These are phyloP conservation scores for Sympetrum striolatum DNA, from an alignment of 2,888 invertebrate species.

Conservation along the genomic window DNA sequence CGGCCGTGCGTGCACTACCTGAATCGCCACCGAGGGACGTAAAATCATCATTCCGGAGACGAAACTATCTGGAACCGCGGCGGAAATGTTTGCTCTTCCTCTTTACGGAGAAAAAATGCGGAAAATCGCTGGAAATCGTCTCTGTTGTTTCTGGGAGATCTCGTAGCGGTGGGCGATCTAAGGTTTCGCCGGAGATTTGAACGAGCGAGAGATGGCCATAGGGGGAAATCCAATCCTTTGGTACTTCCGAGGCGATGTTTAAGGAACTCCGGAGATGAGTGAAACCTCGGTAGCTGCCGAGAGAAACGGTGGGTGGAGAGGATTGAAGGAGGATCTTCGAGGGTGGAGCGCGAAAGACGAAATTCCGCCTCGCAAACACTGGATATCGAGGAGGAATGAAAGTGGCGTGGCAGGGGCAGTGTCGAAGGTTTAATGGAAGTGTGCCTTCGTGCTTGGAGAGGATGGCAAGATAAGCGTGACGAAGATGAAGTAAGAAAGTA, in stretches of 20 bases:
- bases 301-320: not conserved
- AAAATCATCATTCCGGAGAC: not conserved
- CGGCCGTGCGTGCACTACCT: not conserved
- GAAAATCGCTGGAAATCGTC: not conserved
- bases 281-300: not conserved
- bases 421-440: slow-evolving; percentile 39
- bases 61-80: not conserved
- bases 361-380: not conserved
- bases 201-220: not conserved
- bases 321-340: not conserved
- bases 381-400: not conserved
- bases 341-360: not conserved
- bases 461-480: slow-evolving; percentile 41
- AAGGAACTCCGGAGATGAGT: not conserved
- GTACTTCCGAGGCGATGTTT: not conserved
- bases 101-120: not conserved
- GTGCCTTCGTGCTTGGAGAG: slow-evolving; percentile 23
- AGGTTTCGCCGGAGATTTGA: not conserved
- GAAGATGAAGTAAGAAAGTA: slow-evolving; percentile 38
- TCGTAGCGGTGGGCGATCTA: not conserved
- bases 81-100: not conserved
- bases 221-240: not conserved
- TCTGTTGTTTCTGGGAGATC: not conserved
- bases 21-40: slow-evolving; percentile 1
- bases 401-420: not conserved